Evolutionary conservation across 2,797 vertebrate genomes (phyloP), one percentile per base, ranked within the genome.

Genomic region (Pterois miles): DNA sequence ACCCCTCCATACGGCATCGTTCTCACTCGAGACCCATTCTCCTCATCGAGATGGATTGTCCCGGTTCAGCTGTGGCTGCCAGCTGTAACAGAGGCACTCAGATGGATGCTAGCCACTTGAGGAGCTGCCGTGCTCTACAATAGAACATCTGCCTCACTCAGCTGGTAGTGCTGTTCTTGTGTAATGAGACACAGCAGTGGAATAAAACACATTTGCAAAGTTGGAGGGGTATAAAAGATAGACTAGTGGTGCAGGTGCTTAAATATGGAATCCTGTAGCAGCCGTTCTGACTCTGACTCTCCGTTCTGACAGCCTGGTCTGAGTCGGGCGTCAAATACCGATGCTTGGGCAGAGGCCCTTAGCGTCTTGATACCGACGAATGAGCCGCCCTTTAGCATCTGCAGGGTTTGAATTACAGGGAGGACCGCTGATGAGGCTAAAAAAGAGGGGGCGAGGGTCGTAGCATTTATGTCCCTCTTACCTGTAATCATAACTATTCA

Each of bases 111-210:
- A 79, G 88, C 89, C 92, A 92, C 92, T 92, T 84, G 87, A 94
- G 88, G 90, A 91, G 91, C 79, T 80, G 84, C 83, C 50, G 82
- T 83, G 81, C 74, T 65, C 81, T 53, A 93, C 93, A 91, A 92
- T 92, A 74, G 87, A 94, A 91, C 91, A 92, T 93, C 92, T 93
- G 93, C 89, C 91, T 89, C 81, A 59, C 87, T 92, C 90, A 90
- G 91, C 91, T 91, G 89, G 80, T 89, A 70, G 82, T 81, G 86
- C 83, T 91, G 89, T 87, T 91, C 75, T 83, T 75, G 80, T 91
- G 89, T 92, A 92, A 92, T 91, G 90, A 92, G 88, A 89, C 89
- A 87, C 83, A 85, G 82, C 76, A 76, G 80, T 80, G 77, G 83
- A 84, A 89, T 89, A 88, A 89, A 91, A 83, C 80, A 79, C 62